Evolutionary conservation across 2,113 vertebrate species (phyloP), one percentile per base, ranked within the genome.

Genomic region (Daubentonia madagascariensis): DNA sequence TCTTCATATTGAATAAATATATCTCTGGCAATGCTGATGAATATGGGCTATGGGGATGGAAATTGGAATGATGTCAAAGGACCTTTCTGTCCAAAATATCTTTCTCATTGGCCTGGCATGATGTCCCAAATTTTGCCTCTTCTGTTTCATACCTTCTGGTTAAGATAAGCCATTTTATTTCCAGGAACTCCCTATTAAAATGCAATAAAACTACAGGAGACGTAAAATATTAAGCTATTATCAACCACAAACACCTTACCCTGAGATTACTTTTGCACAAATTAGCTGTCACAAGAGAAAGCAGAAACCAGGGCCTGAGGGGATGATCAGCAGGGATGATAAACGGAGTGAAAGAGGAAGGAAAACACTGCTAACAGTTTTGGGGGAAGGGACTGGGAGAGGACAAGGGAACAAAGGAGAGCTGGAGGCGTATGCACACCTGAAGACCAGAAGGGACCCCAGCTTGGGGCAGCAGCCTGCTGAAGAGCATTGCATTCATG

Each of bases 161-260:
- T 30, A 65, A 48, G 81, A 96, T 32, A 45, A 93, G 57, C 90
- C 75, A 83, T 85, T 91, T 96, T 89, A 86, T 86, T 96, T 94
- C 54, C n/a, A 95, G 61, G 75, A 84, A 96, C 54, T 59, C 65
- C n/a, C 91, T 81, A 95, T 92, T 95, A 97, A 96, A 96, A 95
- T 92, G 67, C 84, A 97, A 85, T 96, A 94, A 96, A 97, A 93
- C 76, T 96, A 88, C 25, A 85, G 65, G 59, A 89, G 40, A 78
- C 59, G 65, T 89, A 97, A 98, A 97, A 97, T 93, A 98, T 89
- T 93, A 91, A 93, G 78, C 86, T 92, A 97, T 95, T 96, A 96
- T 97, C 92, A 85, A 73, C 85, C 81, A 91, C 67, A 96, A 95
- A 97, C 95, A 96, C 89, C 89, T 96, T 96, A 91, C 43, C 67